phyloP scores from a whole-genome alignment of 1,140 invertebrate genomes.

The Sipha flava region DNA sequence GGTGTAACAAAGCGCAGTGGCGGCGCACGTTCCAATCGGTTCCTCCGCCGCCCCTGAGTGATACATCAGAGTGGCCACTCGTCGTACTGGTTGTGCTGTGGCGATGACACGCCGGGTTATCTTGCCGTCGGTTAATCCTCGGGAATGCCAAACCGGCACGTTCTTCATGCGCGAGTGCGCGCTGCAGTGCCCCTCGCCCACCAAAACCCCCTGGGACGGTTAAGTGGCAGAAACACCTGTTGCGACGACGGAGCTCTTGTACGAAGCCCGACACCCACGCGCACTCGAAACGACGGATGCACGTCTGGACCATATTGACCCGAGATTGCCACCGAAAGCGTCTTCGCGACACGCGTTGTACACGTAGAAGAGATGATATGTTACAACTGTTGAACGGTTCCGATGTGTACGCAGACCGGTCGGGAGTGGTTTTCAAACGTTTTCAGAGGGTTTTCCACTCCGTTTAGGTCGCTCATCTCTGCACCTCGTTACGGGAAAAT shows the following conservation, averaged over 20 bases:
- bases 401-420: too few relatives aligned
- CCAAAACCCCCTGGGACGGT: not conserved
- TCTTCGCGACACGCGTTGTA: too few relatives aligned
- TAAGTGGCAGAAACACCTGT: slow-evolving; percentile 25
- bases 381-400: too few relatives aligned
- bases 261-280: slow-evolving; percentile 21
- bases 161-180: not conserved
- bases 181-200: not conserved
- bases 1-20: not conserved
- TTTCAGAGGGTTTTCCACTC: too few relatives aligned
- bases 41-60: too few relatives aligned
- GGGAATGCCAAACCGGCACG: slow-evolving; percentile 19
- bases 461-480: too few relatives aligned
- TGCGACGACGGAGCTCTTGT: too few relatives aligned
- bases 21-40: not conserved
- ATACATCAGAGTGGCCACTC: slow-evolving; percentile 17
- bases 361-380: too few relatives aligned
- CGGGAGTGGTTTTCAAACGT: too few relatives aligned
- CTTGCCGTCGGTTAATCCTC: not conserved
- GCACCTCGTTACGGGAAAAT: too few relatives aligned
- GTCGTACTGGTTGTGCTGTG: not conserved
- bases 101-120: slow-evolving; percentile 9
- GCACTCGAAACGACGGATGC: slow-evolving; percentile 4
- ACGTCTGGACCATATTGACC: too few relatives aligned
- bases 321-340: too few relatives aligned